Conservation (phyloP, 1,140 invertebrate genomes). For the Odontomachus brunneus region DNA sequence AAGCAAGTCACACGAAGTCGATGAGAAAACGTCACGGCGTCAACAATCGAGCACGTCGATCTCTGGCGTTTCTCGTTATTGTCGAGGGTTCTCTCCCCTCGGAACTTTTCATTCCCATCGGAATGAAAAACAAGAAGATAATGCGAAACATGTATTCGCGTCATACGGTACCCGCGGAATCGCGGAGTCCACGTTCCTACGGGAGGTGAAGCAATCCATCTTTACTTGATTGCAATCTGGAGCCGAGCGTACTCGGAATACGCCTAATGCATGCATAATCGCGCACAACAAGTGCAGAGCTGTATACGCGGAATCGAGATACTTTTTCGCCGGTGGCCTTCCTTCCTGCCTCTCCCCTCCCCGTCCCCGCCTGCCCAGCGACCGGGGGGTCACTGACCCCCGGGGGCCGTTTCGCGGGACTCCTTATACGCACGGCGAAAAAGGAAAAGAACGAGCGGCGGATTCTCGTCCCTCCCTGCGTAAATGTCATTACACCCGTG, state of each 20-base stretch:
- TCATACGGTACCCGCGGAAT: not conserved
- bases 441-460: constrained; percentile 22
- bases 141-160: constrained; percentile 2
- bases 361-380: too few species aligned
- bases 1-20: not conserved
- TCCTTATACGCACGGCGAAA: constrained; percentile 47
- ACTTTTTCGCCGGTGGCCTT: constrained; percentile 62
- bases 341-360: constrained; percentile 55
- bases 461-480: constrained; percentile 12
- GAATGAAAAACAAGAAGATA: not conserved
- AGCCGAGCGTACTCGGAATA: constrained; percentile 11
- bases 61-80: not conserved
- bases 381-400: constrained; percentile 69
- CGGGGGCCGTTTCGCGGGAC: constrained; percentile 62
- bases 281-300: constrained; percentile 20
- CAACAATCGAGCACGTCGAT: not conserved
- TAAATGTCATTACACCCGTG: constrained; percentile 58
- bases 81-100: not conserved
- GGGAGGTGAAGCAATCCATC: constrained; percentile 23
- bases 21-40: not conserved
- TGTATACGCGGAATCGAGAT: constrained; percentile 48
- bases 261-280: constrained; percentile 59
- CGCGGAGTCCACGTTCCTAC: constrained; percentile 11
- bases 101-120: not conserved
- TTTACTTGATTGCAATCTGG: constrained; percentile 50